phyloP scores from a whole-genome alignment of 2,888 invertebrate genomes.

The Apamea sordens region DNA sequence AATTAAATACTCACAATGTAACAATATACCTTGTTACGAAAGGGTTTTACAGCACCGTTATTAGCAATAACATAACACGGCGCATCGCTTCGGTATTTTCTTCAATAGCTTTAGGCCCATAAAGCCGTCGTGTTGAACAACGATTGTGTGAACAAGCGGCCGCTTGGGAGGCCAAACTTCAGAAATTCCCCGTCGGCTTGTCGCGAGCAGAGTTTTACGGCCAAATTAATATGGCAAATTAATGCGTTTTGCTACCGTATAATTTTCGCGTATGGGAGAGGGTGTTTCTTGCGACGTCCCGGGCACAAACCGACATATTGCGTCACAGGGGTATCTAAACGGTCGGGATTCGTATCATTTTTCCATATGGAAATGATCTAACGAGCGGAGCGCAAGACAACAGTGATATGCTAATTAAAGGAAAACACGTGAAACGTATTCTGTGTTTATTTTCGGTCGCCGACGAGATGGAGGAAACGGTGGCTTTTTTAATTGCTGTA shows the following conservation, averaged over 20 bases:
- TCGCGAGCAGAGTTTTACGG: slow-evolving; percentile 90
- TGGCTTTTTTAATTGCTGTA: slow-evolving; percentile 65
- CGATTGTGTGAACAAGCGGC: slow-evolving; percentile 88
- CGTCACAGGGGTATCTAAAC: slow-evolving; percentile 67
- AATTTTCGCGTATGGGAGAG: slow-evolving; percentile 85
- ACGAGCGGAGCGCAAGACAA: slow-evolving; percentile 87
- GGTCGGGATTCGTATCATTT: slow-evolving; percentile 86
- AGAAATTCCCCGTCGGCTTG: slow-evolving; percentile 86
- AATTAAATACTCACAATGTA: slow-evolving; percentile 63
- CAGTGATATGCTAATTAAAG: slow-evolving; percentile 90
- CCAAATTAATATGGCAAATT: slow-evolving; percentile 91
- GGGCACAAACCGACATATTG: slow-evolving; percentile 72
- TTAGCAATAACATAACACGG: slow-evolving; percentile 83
- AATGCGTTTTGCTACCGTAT: slow-evolving; percentile 89
- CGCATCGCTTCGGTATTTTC: slow-evolving; percentile 78
- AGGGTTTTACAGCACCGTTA: slow-evolving; percentile 81
- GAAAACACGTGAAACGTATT: slow-evolving; percentile 85
- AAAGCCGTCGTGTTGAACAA: slow-evolving; percentile 79
- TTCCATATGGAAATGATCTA: slow-evolving; percentile 90
- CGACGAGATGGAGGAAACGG: slow-evolving; percentile 76
- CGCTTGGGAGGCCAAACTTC: slow-evolving; percentile 88
- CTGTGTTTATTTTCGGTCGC: slow-evolving; percentile 85
- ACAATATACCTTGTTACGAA: slow-evolving; percentile 71
- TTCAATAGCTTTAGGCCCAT: slow-evolving; percentile 82
- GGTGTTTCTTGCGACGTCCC: slow-evolving; percentile 85